A percentile compares a stretch with the other conserved stretches of the same genome.
These are phyloP conservation scores for Halcyon badia DNA, from an alignment of 2,797 vertebrate species.

Conservation along the genomic window DNA sequence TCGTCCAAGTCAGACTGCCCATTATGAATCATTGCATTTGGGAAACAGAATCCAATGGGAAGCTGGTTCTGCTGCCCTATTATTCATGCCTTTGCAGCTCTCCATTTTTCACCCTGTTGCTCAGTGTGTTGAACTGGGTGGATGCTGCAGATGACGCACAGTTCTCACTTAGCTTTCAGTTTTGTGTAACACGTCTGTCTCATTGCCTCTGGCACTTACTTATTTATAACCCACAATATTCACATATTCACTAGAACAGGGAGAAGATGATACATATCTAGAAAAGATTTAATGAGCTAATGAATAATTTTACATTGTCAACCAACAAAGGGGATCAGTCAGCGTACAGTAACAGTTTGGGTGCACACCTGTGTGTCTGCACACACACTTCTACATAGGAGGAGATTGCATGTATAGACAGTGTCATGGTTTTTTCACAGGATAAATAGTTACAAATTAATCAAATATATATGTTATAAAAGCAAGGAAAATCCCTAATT, in stretches of 20 bases:
- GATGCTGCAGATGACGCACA: neutral
- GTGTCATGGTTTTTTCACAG: neutral
- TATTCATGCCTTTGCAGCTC: neutral
- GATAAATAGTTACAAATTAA: neutral
- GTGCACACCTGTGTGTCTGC: neutral
- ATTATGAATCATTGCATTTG: neutral
- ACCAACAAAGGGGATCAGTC: neutral
- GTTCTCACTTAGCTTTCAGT: neutral
- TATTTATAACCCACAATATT: neutral
- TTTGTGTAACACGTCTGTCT: neutral
- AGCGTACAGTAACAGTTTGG: neutral
- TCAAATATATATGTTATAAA: neutral
- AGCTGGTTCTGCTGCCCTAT: neutral
- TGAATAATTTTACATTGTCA: neutral
- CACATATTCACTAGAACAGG: neutral
- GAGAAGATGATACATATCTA: neutral
- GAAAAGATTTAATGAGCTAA: neutral
- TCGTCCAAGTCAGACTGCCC: neutral
- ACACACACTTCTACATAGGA: too few relatives aligned
- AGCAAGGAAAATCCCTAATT: neutral
- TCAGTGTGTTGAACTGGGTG: neutral
- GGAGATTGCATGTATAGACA: neutral
- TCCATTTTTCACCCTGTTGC: neutral
- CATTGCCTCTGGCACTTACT: neutral
- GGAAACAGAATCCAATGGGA: neutral